Base-by-base conservation (phyloP, 1,140 invertebrate genomes). In the Conus betulinus region DNA sequence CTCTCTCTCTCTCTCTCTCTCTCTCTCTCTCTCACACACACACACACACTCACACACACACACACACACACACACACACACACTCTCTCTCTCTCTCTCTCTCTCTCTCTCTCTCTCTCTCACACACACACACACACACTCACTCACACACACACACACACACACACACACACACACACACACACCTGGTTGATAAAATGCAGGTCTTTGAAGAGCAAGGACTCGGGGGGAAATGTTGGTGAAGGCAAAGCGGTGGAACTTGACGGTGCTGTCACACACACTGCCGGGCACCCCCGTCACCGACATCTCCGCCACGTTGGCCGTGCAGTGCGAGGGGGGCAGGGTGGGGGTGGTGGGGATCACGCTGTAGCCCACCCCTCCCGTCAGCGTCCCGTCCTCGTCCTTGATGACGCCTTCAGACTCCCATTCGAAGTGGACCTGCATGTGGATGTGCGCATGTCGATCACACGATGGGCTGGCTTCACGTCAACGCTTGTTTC, bases 221-320 rank as follows among this genome's bases (percentile, higher is more conserved):
- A 92, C 1, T 10, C 17, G 6, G 93, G 93, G 3, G n/a, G 71
- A 13, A 23, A 90, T 87, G 51, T 93, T 89, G 74, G 93, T 93
- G 87, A 94, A 93, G 39, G 93, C 88, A 84, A 94, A 93, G 85
- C 94, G 87, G 79, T 92, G 91, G 83, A 93, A 93, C 60, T 91
- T 92, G 5, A 93, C 89, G 20, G 88, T 52, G 23, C 79, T 23
- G 13, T 91, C 87, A 89, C 92, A 94, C 1, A 91, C 83, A 78
- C 87, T 90, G 13, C 91, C 91, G 11, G 90, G 84, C 60, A 90
- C 85, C 39, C 81, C 87, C 15, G 15, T 51, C 6, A 81, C 53
- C 13, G 88, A 88, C 51, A 91, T 90, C 3, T 74, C 81, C 1
- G 84, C 17, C n/a, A 88, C 85, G 15, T 79, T n/a, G 20, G 17